A percentile compares a stretch with the other conserved stretches of the same genome.
Evolutionary conservation across 2,797 vertebrate species (phyloP).

Genomic region (Lagorchestes hirsutus): DNA sequence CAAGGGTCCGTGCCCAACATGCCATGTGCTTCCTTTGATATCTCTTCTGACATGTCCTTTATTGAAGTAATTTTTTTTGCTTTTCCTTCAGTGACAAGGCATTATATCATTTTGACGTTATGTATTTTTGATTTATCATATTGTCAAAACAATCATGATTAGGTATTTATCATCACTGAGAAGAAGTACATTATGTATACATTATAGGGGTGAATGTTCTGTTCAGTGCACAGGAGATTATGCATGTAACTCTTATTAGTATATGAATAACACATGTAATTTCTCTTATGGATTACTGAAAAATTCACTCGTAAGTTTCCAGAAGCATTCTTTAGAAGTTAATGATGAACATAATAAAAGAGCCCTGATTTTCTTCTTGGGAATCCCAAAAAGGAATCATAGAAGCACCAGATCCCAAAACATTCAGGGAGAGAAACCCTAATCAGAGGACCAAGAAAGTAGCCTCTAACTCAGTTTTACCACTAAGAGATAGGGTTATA

Average conservation of each 20-base stretch:
- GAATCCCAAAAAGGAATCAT: not conserved
- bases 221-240: not conserved
- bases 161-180: constrained; percentile 43
- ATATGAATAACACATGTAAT: not conserved
- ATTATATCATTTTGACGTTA: constrained; percentile 16
- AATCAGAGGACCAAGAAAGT: not conserved
- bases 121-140: constrained; percentile 22
- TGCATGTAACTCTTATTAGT: constrained; percentile 33
- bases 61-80: constrained; percentile 1
- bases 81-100: constrained; percentile 8
- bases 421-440: not conserved
- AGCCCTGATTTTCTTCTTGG: not conserved
- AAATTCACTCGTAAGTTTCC: constrained; percentile 30
- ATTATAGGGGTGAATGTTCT: constrained; percentile 6
- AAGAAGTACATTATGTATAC: constrained; percentile 19
- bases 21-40: not conserved
- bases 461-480: not conserved
- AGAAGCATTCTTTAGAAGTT: constrained; percentile 8
- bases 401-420: not conserved
- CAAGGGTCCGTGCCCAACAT: not conserved
- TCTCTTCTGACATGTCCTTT: constrained; percentile 23
- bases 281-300: not conserved
- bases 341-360: not conserved
- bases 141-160: constrained; percentile 25
- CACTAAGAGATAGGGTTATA: not conserved